Conservation (phyloP, 2,113 vertebrate genomes). For the Nibea albiflora region DNA sequence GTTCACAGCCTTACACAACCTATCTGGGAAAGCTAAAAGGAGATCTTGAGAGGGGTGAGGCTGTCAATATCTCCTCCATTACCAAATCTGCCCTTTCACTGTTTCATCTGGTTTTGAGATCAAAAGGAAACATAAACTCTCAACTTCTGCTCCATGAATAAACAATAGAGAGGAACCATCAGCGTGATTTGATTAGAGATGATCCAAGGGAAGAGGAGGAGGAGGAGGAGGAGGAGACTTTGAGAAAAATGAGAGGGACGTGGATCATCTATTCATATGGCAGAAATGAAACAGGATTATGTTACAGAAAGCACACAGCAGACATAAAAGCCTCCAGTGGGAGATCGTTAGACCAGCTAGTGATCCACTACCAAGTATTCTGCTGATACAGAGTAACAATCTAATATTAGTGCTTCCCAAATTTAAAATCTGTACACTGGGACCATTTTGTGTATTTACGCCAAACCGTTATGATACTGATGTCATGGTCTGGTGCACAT, state of each 20-base stretch:
- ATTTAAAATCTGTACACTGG: neutral
- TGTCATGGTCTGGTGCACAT: neutral
- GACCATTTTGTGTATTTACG: neutral
- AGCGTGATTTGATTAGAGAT: neutral
- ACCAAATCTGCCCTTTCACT: neutral
- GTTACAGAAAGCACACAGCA: neutral
- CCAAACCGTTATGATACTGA: neutral
- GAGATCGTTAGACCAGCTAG: no score
- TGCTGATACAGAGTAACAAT: neutral
- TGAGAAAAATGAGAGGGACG: conserved; percentile 1
- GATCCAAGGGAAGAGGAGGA: neutral
- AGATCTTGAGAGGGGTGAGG: neutral
- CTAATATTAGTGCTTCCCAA: neutral
- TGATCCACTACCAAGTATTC: neutral
- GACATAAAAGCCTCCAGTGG: neutral
- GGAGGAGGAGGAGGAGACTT: neutral
- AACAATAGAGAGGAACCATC: neutral
- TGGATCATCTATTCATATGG: neutral
- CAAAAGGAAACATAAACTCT: neutral
- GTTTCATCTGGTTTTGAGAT: conserved; percentile 21
- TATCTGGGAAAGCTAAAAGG: conserved; percentile 12
- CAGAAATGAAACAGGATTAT: neutral
- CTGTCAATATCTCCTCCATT: neutral
- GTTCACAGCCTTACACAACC: neutral
- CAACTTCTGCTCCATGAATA: neutral